Base-by-base conservation (phyloP, 2,797 vertebrate species). In the Brotula barbata region DNA sequence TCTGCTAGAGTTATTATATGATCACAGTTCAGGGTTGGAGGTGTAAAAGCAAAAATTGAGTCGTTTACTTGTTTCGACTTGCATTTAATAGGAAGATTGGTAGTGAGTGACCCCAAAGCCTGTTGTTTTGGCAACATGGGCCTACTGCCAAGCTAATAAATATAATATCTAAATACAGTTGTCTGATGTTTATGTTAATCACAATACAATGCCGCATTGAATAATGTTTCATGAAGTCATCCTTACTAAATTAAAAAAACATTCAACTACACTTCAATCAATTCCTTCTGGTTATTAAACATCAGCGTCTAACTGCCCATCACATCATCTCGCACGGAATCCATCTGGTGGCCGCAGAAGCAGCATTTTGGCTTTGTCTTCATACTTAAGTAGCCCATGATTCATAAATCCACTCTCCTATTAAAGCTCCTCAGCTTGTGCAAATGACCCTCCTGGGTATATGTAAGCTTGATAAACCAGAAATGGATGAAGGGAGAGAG, bases 381-480 rank as follows among this genome's bases (percentile, higher is more conserved):
- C 80, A 76, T 81, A 80, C 84, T 87, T 89, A 91, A 91, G 78
- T 79, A 88, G 87, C 65, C 33, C 71, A 73, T 90, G 87, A 91
- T 90, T 92, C 87, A 91, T 91, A 88, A 89, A 89, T 87, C 78
- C 80, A 68, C 77, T 80, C 80, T 71, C 79, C 85, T 85, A 89
- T 89, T 91, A 90, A 88, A 77, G 73, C 82, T 82, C 66, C 68
- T 67, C 80, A 71, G 73, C 81, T 63, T 77, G 87, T 86, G 84
- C 87, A 91, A 90, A 91, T 91, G 88, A 91, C 83, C 84, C 90
- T 89, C 75, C 71, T 59, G 80, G 87, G 84, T 83, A 73, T 74
- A 65, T 73, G 65, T 72, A 73, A 73, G 81, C 78, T 79, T 83
- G 81, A 83, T 86, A 74, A 85, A 84, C 71, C 64, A 77, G 83